Percentiles rank a stretch among this genome's conserved stretches.
Evolutionary conservation across 2,888 invertebrate species (phyloP).

Genomic region (Thalpophila matura): DNA sequence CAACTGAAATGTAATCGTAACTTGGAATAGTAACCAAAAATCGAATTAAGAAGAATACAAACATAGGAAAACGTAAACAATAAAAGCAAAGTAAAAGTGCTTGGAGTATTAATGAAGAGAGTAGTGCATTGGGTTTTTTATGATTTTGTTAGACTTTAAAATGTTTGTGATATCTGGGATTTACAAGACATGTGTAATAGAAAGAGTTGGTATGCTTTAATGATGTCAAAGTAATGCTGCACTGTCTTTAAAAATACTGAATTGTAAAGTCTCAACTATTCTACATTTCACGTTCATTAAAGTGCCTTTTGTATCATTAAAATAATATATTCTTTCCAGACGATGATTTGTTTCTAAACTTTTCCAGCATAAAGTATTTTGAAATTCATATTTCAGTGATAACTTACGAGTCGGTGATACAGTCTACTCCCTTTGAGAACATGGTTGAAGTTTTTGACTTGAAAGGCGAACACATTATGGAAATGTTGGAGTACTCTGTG

Average conservation of each 20-base stretch:
- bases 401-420: conserved; percentile 93
- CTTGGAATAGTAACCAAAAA: no score
- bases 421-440: conserved; percentile 94
- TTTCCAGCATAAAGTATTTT: conserved; percentile 13
- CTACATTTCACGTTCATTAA: not conserved
- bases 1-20: no score
- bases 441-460: conserved; percentile 93
- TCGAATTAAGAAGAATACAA: no score
- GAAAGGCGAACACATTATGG: conserved; percentile 92
- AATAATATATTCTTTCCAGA: conserved; percentile 31
- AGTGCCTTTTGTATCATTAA: conserved; percentile 2
- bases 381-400: conserved; percentile 89
- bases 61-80: no score
- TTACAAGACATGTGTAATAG: no score
- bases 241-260: not conserved
- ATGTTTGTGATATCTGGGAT: no score
- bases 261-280: not conserved
- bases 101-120: no score
- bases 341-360: conserved; percentile 25
- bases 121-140: no score
- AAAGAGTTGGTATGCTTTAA: no score
- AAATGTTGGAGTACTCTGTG: conserved; percentile 91
- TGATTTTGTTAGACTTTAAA: no score
- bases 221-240: not conserved
- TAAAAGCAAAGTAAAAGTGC: no score